A percentile compares a stretch with the other conserved stretches of the same genome.
These are phyloP conservation scores for Barnardius zonarius DNA, from an alignment of 2,113 vertebrate species.

Conservation along the genomic window DNA sequence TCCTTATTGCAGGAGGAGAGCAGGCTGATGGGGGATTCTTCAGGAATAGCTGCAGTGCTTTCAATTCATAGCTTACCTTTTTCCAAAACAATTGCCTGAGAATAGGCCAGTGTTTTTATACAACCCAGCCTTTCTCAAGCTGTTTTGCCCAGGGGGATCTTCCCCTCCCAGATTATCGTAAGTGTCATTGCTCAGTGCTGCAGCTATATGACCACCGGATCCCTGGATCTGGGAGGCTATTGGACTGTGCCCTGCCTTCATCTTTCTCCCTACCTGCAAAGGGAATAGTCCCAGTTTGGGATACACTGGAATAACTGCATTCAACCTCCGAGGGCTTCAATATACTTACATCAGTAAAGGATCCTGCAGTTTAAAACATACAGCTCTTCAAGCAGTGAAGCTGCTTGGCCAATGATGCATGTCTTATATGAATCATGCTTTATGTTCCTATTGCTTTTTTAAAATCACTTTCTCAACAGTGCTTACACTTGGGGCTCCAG, in stretches of 20 bases:
- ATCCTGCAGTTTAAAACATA: neutral
- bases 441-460: neutral
- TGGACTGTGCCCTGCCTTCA: neutral
- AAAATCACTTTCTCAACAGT: neutral
- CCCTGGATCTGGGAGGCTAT: neutral
- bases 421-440: neutral
- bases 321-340: neutral
- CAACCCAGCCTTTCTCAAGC: neutral
- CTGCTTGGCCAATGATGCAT: neutral
- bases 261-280: neutral
- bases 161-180: neutral
- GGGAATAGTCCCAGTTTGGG: neutral
- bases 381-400: neutral
- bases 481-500: neutral
- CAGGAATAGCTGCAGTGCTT: neutral
- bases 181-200: neutral
- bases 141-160: constrained; percentile 20
- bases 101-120: neutral
- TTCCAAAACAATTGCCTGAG: constrained; percentile 13
- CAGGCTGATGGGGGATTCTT: neutral
- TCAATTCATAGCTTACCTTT: constrained; percentile 19
- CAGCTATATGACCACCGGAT: neutral
- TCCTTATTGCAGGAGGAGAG: neutral
- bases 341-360: neutral
- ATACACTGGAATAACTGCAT: neutral